Percentiles rank a stretch among this genome's conserved stretches.
These are phyloP conservation scores for Xenentodon cancila DNA, from an alignment of 2,797 vertebrate genomes.

Conservation along the genomic window DNA sequence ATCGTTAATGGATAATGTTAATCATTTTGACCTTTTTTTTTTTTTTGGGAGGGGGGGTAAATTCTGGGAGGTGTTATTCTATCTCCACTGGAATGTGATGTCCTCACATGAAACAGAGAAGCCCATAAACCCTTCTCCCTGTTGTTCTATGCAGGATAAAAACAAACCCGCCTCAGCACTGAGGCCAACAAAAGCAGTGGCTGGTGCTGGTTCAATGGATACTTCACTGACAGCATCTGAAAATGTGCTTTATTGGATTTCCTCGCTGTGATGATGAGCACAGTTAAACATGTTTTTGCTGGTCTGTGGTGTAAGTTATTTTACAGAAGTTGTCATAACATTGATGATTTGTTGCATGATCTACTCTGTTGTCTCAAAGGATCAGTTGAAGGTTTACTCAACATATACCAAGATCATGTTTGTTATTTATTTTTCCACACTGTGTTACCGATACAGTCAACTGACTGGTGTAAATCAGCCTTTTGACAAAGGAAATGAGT, in stretches of 20 bases:
- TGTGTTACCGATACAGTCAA: background rate
- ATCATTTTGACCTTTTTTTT: constrained; percentile 4
- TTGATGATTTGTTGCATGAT: background rate
- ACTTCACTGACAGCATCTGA: constrained; percentile 10
- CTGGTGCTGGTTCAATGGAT: constrained; percentile 28
- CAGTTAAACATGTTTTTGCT: background rate
- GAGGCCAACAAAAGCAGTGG: constrained; percentile 57
- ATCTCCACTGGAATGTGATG: constrained; percentile 45
- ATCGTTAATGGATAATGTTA: background rate
- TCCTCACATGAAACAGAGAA: constrained; percentile 36
- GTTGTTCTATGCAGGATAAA: constrained; percentile 47
- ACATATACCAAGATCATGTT: background rate
- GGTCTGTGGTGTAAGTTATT: background rate
- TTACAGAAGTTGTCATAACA: background rate
- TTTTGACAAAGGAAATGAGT: too few relatives aligned
- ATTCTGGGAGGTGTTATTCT: constrained; percentile 30
- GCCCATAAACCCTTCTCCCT: constrained; percentile 56
- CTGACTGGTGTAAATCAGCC: too few relatives aligned
- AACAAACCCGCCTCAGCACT: constrained; percentile 40
- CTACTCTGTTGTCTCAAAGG: too few relatives aligned
- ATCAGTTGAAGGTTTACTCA: background rate
- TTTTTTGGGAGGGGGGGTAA: background rate
- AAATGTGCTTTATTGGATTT: constrained; percentile 1
- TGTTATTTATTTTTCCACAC: background rate
- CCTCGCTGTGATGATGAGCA: background rate